Conservation (phyloP, 2,888 invertebrate species). For the Drosophila flavopinicola region DNA sequence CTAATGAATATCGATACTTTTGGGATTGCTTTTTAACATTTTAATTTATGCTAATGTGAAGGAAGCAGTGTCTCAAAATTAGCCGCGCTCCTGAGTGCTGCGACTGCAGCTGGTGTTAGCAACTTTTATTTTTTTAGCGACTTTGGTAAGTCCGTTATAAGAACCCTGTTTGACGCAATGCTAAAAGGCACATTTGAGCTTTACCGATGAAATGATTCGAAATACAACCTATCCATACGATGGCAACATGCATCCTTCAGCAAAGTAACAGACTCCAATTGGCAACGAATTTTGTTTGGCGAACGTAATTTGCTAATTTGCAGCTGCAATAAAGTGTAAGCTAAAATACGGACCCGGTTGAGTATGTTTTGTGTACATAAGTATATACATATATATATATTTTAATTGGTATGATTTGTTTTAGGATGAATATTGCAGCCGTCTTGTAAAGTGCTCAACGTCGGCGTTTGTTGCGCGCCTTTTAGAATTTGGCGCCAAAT, state of each 20-base stretch:
- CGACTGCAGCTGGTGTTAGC: too few relatives aligned
- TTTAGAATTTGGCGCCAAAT: conserved; percentile 11
- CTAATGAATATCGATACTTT: conserved; percentile 1
- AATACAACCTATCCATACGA: background rate
- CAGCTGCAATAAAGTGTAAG: background rate
- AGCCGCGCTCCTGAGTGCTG: too few relatives aligned
- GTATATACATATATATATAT: too few relatives aligned
- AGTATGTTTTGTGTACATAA: background rate
- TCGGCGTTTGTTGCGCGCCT: background rate
- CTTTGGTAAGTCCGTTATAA: too few relatives aligned
- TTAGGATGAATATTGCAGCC: background rate
- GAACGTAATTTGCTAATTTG: background rate
- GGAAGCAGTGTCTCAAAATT: too few relatives aligned
- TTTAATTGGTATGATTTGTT: background rate
- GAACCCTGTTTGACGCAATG: too few relatives aligned
- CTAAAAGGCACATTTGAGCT: too few relatives aligned
- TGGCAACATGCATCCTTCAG: background rate
- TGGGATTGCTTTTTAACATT: too few relatives aligned
- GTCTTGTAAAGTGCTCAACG: background rate
- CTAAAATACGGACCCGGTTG: background rate
- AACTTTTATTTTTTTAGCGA: too few relatives aligned
- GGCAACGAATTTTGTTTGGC: too few relatives aligned
- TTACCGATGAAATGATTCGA: background rate
- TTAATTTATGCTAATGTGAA: too few relatives aligned
- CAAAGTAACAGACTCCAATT: background rate